Base-by-base conservation (phyloP, 2,888 invertebrate species). In the Cephus runcator region DNA sequence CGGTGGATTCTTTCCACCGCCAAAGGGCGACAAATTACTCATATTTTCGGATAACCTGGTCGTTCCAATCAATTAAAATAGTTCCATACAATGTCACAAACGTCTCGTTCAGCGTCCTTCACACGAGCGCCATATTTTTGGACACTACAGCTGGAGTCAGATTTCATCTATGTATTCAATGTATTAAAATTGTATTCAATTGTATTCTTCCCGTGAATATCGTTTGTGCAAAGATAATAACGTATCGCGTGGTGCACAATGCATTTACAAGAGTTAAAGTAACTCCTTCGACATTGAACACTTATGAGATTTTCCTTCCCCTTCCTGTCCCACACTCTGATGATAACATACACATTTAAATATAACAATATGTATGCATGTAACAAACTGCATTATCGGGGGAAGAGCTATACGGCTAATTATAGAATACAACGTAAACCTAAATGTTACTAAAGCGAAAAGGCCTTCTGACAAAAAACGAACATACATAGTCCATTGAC, bases 1-100 rank as follows among this genome's bases (percentile, higher is more conserved):
- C 80, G 97, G 96, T 77, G 96, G 96, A 91, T 96, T 97, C 92
- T 97, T 97, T 81, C 95, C 93, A 80, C 94, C 94, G 82, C 94
- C 94, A 84, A 93, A 93, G 69, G 93, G 93, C 73, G 93, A 92
- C 79, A 93, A 88, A 85, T 93, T 93, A 88, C 93, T 93, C 92
- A 93, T 93, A 81, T 82, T 81, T 76, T 74, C 74, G 23, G 33
- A 35, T 30, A 23, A 73, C 12, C 33, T 69, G 31, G 31, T 40
- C 40, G 36, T 69, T 71, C n/a, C 34, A 73, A 80, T 75, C 75
- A 77, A 81, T 82, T 79, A 81, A 78, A 77, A 81, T 81, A 82
- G 76, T 80, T 73, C n/a, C 77, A 77, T 56, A 34, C 68, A 74
- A 34, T 79, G 75, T 74, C 71, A 73, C 75, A 81, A 77, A 68